Percentiles rank a stretch among this genome's conserved stretches.
These are phyloP conservation scores for Lacerta bilineata DNA, from an alignment of 2,797 vertebrate species.

Conservation along the genomic window DNA sequence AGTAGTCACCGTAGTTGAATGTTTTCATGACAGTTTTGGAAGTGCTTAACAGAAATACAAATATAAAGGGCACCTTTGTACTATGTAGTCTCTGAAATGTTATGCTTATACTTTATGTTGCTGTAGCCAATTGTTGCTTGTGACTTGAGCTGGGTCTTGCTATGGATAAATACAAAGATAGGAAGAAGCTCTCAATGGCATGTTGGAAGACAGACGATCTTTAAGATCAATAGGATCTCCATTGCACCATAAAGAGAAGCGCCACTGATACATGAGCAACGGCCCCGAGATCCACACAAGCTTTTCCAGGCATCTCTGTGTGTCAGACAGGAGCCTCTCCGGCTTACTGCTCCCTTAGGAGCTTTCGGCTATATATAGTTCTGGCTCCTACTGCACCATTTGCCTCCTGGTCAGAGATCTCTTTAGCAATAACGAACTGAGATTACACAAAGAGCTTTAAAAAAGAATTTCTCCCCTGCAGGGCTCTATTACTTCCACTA, in stretches of 20 bases:
- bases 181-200: too few species aligned
- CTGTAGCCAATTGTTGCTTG: too few species aligned
- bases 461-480: slow-evolving; percentile 69
- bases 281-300: not conserved
- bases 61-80: not conserved
- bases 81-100: too few species aligned
- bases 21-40: slow-evolving; percentile 6
- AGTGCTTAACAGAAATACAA: slow-evolving; percentile 14
- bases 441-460: slow-evolving; percentile 73
- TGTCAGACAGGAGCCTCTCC: slow-evolving; percentile 58
- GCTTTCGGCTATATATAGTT: slow-evolving; percentile 73
- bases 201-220: too few species aligned
- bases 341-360: slow-evolving; percentile 61
- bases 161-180: too few species aligned
- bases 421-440: slow-evolving; percentile 72
- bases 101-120: too few species aligned
- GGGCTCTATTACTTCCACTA: slow-evolving; percentile 76
- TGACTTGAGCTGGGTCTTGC: too few species aligned
- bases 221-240: too few species aligned
- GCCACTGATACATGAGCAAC: slow-evolving; percentile 42
- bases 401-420: slow-evolving; percentile 73
- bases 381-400: slow-evolving; percentile 66
- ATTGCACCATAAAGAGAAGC: slow-evolving; percentile 37
- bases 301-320: slow-evolving; percentile 61
- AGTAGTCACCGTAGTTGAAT: slow-evolving; percentile 48